A percentile compares a stretch with the other conserved stretches of the same genome.
Evolutionary conservation across 2,113 vertebrate species (phyloP).

Genomic region (Pygoscelis adeliae): DNA sequence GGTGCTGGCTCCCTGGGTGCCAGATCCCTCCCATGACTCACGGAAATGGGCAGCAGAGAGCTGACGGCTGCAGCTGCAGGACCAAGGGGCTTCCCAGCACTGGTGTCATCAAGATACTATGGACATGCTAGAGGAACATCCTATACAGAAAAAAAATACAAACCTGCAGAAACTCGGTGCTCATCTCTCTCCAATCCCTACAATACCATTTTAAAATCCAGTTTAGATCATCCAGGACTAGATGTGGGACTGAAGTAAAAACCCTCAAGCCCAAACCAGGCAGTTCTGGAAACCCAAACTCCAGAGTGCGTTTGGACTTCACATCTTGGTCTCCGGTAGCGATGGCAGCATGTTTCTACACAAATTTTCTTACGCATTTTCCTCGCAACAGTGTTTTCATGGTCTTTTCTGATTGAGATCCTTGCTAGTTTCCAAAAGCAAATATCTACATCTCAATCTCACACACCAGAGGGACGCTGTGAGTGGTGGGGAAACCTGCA

Average conservation of each 20-base stretch:
- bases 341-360: not conserved
- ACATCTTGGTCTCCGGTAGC: not conserved
- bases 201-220: not conserved
- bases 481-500: not conserved
- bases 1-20: not conserved
- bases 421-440: not conserved
- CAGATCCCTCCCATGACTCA: not conserved
- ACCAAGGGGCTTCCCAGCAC: rapidly evolving
- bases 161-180: not conserved
- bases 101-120: not conserved
- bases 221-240: not conserved
- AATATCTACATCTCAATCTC: not conserved
- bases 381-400: not conserved
- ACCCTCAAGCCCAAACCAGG: not conserved
- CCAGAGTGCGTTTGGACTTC: rapidly evolving
- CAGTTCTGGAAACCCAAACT: not conserved
- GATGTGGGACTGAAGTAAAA: not conserved
- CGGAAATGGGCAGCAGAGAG: rapidly evolving
- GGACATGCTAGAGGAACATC: not conserved
- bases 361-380: not conserved
- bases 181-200: not conserved
- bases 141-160: not conserved
- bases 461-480: not conserved
- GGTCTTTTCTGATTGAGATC: not conserved
- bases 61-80: not conserved